Conservation (phyloP, 2,888 invertebrate species). For the Euplexia lucipara region DNA sequence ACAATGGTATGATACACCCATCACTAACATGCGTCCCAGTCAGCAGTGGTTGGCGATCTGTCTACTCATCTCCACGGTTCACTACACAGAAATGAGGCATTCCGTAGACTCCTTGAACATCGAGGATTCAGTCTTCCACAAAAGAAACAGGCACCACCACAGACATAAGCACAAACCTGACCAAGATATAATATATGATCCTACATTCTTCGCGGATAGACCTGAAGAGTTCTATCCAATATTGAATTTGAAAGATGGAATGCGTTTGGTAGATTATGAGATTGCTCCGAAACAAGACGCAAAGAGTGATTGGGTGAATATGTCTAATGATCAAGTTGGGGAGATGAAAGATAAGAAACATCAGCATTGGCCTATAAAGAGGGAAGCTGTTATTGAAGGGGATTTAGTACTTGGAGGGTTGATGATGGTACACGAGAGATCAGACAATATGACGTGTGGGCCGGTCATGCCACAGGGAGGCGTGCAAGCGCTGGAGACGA, state of each 20-base stretch:
- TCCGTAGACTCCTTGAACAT: constrained; percentile 66
- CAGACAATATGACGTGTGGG: constrained; percentile 97
- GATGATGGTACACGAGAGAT: constrained; percentile 98
- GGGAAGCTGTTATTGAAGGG: constrained; percentile 96
- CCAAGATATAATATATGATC: constrained; percentile 61
- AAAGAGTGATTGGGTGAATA: constrained; percentile 81
- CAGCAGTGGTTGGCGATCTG: constrained; percentile 82
- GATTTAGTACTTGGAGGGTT: constrained; percentile 97
- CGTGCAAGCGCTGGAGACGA: constrained; percentile 96
- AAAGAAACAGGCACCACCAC: constrained; percentile 79
- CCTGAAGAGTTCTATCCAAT: constrained; percentile 71
- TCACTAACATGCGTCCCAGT: constrained; percentile 81
- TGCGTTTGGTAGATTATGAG: constrained; percentile 72
- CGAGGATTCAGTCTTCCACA: constrained; percentile 67
- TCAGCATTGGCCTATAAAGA: constrained; percentile 95
- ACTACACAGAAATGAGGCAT: constrained; percentile 80
- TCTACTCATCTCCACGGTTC: constrained; percentile 77
- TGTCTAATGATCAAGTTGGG: constrained; percentile 83
- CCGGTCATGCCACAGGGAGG: constrained; percentile 98
- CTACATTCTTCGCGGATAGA: constrained; percentile 66
- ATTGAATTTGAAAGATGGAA: constrained; percentile 70
- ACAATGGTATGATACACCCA: constrained; percentile 80
- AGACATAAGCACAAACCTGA: constrained; percentile 82
- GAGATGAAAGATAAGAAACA: constrained; percentile 84
- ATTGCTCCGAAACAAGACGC: constrained; percentile 69